Percentiles rank a stretch among this genome's conserved stretches.
Evolutionary conservation across 64 coral and sea anemone genomes (phyloP).

Genomic region (Astreopora myriophthalma): DNA sequence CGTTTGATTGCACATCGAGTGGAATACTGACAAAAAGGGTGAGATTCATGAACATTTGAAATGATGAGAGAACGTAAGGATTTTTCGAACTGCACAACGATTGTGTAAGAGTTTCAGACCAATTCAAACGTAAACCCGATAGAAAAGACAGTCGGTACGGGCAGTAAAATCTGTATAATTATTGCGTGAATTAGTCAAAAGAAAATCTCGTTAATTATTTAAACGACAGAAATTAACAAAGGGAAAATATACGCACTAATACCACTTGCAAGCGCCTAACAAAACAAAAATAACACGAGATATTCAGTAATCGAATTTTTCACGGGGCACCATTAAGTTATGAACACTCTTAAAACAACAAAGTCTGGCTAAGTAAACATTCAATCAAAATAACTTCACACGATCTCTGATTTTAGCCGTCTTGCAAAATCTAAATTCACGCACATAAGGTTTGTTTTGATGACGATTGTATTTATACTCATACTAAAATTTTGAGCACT

Average conservation of each 20-base stretch:
- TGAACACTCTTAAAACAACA: slow-evolving; percentile 45
- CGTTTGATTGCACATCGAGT: too few species aligned
- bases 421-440: neutral
- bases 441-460: neutral
- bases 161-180: neutral
- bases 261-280: slow-evolving; percentile 1
- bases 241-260: slow-evolving; percentile 30
- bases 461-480: neutral
- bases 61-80: neutral
- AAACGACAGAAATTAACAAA: slow-evolving; percentile 25
- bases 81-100: neutral
- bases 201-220: slow-evolving; percentile 40
- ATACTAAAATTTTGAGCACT: neutral
- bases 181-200: slow-evolving; percentile 18
- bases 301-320: slow-evolving; percentile 46
- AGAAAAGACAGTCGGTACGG: neutral
- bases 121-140: neutral
- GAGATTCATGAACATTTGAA: neutral
- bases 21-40: neutral
- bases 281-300: slow-evolving; percentile 27
- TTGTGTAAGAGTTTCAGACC: neutral
- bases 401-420: neutral
- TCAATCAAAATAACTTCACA: neutral
- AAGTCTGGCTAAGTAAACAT: slow-evolving; percentile 3
- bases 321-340: neutral